These are phyloP conservation scores for Drosophila truncata DNA, from an alignment of 1,140 invertebrate genomes.

Conservation along the genomic window DNA sequence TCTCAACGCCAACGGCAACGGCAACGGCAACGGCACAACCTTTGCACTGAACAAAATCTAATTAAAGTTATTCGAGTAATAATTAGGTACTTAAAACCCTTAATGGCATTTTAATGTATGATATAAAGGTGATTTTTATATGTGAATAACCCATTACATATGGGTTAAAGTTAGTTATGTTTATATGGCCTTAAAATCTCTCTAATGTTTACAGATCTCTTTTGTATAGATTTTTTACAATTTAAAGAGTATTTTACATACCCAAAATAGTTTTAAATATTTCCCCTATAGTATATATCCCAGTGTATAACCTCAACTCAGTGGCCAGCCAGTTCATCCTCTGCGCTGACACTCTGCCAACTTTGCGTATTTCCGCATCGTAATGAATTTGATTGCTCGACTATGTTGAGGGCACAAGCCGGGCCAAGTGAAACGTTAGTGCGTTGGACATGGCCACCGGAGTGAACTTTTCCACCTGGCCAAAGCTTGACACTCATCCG, in stretches of 20 bases:
- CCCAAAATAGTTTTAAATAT: background rate
- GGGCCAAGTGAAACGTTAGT: conserved; percentile 20
- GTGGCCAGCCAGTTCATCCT: conserved; percentile 10
- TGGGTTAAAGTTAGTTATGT: background rate
- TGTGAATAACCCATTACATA: background rate
- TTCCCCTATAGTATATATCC: background rate
- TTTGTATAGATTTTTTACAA: background rate
- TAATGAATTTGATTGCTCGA: conserved; percentile 60
- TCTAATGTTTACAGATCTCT: accelerated
- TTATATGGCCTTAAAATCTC: background rate
- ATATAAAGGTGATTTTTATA: background rate
- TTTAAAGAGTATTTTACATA: background rate
- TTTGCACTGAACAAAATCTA: conserved; percentile 26
- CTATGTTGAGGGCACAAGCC: conserved; percentile 7
- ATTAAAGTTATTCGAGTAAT: conserved; percentile 1
- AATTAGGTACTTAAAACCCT: background rate
- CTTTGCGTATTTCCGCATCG: conserved; percentile 58
- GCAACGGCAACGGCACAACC: conserved; percentile 38
- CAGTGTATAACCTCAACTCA: conserved; percentile 34
- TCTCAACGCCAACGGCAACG: conserved; percentile 38
- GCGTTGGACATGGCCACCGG: conserved; percentile 27
- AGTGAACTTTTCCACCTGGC: conserved; percentile 54
- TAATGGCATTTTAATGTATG: background rate
- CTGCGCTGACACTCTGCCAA: conserved; percentile 21
- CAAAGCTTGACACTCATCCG: conserved; percentile 52